Base-by-base conservation (phyloP, 2,113 vertebrate species). In the Clarias batrachus region DNA sequence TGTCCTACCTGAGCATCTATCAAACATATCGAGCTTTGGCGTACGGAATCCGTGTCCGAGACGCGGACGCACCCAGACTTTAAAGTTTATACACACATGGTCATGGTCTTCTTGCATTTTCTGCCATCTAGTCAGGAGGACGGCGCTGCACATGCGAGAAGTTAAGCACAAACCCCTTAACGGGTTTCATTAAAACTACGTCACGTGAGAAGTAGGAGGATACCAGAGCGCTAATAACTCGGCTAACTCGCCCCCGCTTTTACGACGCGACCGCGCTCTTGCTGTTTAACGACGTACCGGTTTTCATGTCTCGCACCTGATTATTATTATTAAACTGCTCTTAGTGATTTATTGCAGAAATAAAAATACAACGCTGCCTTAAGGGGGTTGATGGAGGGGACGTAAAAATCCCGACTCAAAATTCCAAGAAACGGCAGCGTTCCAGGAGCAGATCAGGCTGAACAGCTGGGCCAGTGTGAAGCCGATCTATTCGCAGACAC, bases 401-500 rank as follows among this genome's bases (percentile, higher is more conserved):
- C 4, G 30, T 37, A 37, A 8, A 33, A 41, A 3, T 73, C 10
- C 14, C 21, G 27, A 41, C 19, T 23, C 70, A 19, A 70, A 33
- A 54, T n/a, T 76, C 73, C 4, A 25, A 41, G 23, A 76, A 76
- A 76, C 73, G 13, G 41, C 21, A 76, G 21, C 37, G 1, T 25
- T n/a, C 74, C 56, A 56, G 48, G 0, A 17, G 74, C 52, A 10
- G 48, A 77, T 77, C 74, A 57, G 52, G 13, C 2, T 16, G 71
- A 71, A 37, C 68, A 19, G 68, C 17, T 33, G 17, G 33, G 86
- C 81, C 83, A 57, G 88, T 87, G 86, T 90, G 89, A 87, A 85
- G 90, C 79, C 74, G 89, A 9, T 54, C 90, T 93, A 93, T 93
- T 94, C 91, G 86, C 83, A 87, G 90, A 59, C 21, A 66, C 85